Base-by-base conservation (phyloP, 2,797 vertebrate genomes). In the Schizopygopsis malacanthus region DNA sequence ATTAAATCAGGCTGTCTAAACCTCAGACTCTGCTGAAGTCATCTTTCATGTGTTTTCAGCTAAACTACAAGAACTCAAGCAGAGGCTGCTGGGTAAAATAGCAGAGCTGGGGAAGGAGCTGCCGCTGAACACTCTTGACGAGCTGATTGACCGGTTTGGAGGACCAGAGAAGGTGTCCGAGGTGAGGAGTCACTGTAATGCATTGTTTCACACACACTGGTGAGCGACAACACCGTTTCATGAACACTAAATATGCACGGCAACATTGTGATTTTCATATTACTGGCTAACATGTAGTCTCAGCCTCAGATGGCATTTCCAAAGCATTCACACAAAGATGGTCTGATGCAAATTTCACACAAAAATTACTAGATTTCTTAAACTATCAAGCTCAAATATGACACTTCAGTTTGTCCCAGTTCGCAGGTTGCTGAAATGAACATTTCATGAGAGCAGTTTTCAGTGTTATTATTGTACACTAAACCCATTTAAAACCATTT, bases 71-170 rank as follows among this genome's bases (percentile, higher is more conserved):
- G 96, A 95, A 81, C 93, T 99, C 92, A 99, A 98, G 88, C 96
- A 96, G 87, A 93, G 93, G 56, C 95, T 99, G 54, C 94, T 99
- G 85, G 93, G 91, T 87, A 98, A 96, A 94, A 98, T 99, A 84
- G 93, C 96, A 72, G 90, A 88, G 18, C 95, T 99, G 90, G 98
- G 98, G 92, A 97, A 96, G 91, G 97, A 98, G 91, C 97, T 99
- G 95, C 98, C 98, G 70, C 96, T 98, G 73, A 99, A 99, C 85
- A 99, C 98, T 39, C 94, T 99, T 93, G 98, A 99, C 7, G 96
- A 98, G 87, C 96, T 99, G 85, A 99, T 99, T 0, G 95, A 99
- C 92, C 94, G 94, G 90, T 97, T 99, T 0, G 98, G 98, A 79
- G 98, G 98, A 81, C 97, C 98, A 0, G 97, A 99, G 91, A 92